phyloP scores from a whole-genome alignment of 2,113 vertebrate genomes.

The Nerophis ophidion region DNA sequence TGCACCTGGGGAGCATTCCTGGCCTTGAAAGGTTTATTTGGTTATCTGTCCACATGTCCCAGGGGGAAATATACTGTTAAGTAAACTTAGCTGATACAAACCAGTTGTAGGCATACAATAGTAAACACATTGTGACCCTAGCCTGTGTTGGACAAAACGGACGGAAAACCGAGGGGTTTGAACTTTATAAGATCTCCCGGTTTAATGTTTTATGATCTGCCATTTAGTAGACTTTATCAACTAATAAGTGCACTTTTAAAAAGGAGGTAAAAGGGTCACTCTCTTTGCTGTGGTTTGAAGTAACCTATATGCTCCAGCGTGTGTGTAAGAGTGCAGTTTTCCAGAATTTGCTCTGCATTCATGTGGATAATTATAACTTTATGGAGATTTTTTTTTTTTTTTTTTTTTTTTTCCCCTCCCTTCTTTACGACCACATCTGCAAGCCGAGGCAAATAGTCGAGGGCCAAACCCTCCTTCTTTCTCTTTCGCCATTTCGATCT shows the following conservation, averaged over 20 bases:
- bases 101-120: slow-evolving; percentile 65
- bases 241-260: slow-evolving; percentile 15
- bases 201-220: background rate
- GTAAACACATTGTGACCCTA: slow-evolving; percentile 62
- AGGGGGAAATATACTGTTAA: slow-evolving; percentile 68
- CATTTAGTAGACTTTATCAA: slow-evolving; percentile 5
- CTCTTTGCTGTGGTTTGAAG: slow-evolving; percentile 14
- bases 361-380: slow-evolving; percentile 72
- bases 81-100: slow-evolving; percentile 69
- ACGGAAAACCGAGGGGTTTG: background rate
- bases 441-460: slow-evolving; percentile 61
- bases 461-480: slow-evolving; percentile 48
- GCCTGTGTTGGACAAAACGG: slow-evolving; percentile 4
- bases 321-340: slow-evolving; percentile 47
- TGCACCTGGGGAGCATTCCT: slow-evolving; percentile 63
- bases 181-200: background rate
- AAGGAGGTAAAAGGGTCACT: slow-evolving; percentile 22
- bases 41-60: slow-evolving; percentile 68
- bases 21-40: slow-evolving; percentile 70
- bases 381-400: slow-evolving; percentile 63
- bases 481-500: slow-evolving; percentile 24
- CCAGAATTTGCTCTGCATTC: slow-evolving; percentile 61
- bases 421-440: slow-evolving; percentile 66
- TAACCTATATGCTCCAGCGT: background rate
- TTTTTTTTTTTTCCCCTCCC: slow-evolving; percentile 62